Evolutionary conservation across 2,888 invertebrate species (phyloP).

Genomic region (Aphrophora alni): DNA sequence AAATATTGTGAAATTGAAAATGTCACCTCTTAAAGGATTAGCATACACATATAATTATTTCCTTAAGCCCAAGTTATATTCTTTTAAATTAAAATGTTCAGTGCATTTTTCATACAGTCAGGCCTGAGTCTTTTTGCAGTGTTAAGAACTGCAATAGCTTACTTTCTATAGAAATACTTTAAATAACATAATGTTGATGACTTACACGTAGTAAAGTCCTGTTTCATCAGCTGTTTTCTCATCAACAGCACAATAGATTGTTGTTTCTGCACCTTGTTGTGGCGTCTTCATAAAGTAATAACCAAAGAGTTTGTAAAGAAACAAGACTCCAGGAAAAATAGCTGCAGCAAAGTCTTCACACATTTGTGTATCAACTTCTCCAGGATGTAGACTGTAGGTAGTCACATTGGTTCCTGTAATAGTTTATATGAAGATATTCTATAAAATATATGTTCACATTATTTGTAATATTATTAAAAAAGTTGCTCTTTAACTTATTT

Average conservation of each 20-base stretch:
- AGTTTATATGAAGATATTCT: no score
- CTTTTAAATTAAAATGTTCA: no score
- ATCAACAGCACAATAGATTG: slow-evolving; percentile 73
- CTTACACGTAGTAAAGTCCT: slow-evolving; percentile 51
- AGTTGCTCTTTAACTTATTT: no score
- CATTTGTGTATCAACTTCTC: slow-evolving; percentile 76
- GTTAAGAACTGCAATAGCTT: neutral
- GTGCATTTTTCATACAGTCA: no score
- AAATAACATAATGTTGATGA: neutral
- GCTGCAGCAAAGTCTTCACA: slow-evolving; percentile 67
- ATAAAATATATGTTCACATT: no score
- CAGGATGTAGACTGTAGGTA: slow-evolving; percentile 75
- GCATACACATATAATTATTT: no score
- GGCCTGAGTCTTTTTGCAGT: neutral
- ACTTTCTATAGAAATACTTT: neutral
- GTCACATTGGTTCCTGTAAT: slow-evolving; percentile 61
- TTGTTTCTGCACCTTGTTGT: slow-evolving; percentile 75
- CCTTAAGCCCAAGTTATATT: no score
- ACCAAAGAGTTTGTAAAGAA: slow-evolving; percentile 55
- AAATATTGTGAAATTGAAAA: no score
- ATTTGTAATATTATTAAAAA: no score
- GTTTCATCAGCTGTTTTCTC: slow-evolving; percentile 60
- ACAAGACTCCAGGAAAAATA: slow-evolving; percentile 60
- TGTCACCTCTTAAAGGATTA: no score
- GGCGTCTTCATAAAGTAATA: slow-evolving; percentile 64